Base-by-base conservation (phyloP, 1,140 invertebrate genomes). In the Caenorhabditis remanei region DNA sequence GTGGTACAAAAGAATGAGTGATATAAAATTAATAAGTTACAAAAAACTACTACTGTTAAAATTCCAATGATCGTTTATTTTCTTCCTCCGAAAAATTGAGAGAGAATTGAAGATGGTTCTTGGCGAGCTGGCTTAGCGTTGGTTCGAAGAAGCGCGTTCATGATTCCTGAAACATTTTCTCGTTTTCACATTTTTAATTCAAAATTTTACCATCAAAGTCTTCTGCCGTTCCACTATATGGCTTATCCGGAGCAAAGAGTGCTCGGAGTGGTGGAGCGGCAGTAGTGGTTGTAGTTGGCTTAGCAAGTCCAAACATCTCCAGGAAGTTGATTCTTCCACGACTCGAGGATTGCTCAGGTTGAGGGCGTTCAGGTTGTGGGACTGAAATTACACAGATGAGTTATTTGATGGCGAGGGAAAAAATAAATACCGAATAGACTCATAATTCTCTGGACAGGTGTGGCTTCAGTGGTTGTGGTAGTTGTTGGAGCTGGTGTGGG, bases 71-170 rank as follows among this genome's bases (percentile, higher is more conserved):
- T 46, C 2, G 46, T 13, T 79, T 24, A 79, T 32, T 79, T 79
- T 50, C 46, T 48, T 50, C 71, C 71, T 32, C 71, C 71, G 14
- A 79, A 79, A 40, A 79, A 79, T 24, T 79, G 71, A 50, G 71
- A 79, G 4, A 79, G 71, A 50, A 79, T 50, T 5, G 71, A 79
- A 19, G 71, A 79, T 50, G 71, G 71, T 53, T 79, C 71, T 43
- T 79, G 71, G 5, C 71, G 71, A 79, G 71, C 71, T 53, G 71
- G 71, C 24, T 79, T 79, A 11, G 71, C 71, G 46, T 79, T 79
- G 43, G 71, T 79, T 14, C 71, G 71, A n/a, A 79, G 71, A 13
- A 79, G 71, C 53, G 71, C 71, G 24, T 79, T 79, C 71, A 79
- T 79, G 71, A 79, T 79, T 32, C 71, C 71, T 79, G 9, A 1